Conservation (phyloP, 2,888 invertebrate species). For the Drosophila antonietae region DNA sequence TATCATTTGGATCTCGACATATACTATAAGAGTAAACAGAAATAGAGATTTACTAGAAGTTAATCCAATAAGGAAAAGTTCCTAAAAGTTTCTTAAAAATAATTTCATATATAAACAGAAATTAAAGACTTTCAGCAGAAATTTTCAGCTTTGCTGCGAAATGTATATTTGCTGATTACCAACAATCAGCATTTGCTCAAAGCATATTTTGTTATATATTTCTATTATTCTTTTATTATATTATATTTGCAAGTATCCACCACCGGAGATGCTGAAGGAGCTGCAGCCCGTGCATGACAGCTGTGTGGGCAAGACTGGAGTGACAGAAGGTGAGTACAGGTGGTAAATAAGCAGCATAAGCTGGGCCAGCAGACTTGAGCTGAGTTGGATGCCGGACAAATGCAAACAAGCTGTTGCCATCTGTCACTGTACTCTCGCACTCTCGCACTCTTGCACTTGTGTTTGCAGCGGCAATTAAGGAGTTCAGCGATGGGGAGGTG, state of each 20-base stretch:
- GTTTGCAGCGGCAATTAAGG: slow-evolving; percentile 83
- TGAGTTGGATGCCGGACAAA: slow-evolving; percentile 16
- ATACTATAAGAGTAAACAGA: too few relatives aligned
- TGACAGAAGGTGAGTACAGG: slow-evolving; percentile 73
- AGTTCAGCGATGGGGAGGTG: slow-evolving; percentile 84
- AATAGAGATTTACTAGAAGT: too few relatives aligned
- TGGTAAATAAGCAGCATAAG: slow-evolving; percentile 29
- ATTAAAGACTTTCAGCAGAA: not conserved
- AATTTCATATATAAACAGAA: too few relatives aligned
- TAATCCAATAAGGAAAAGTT: too few relatives aligned
- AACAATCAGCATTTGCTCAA: not conserved
- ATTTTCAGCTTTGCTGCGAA: not conserved
- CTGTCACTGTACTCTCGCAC: slow-evolving; percentile 29
- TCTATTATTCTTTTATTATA: not conserved
- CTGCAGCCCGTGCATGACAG: slow-evolving; percentile 71
- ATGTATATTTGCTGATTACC: not conserved
- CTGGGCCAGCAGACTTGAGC: slow-evolving; percentile 1
- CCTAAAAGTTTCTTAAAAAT: not conserved
- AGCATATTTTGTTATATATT: not conserved
- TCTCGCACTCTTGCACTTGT: slow-evolving; percentile 7
- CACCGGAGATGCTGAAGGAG: slow-evolving; percentile 68
- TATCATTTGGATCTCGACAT: too few relatives aligned
- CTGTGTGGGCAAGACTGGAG: slow-evolving; percentile 77
- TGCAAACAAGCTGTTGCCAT: slow-evolving; percentile 42
- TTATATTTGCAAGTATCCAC: slow-evolving; percentile 69